phyloP scores from a whole-genome alignment of 2,113 vertebrate genomes.

The Cyprinodon brontotheroides region DNA sequence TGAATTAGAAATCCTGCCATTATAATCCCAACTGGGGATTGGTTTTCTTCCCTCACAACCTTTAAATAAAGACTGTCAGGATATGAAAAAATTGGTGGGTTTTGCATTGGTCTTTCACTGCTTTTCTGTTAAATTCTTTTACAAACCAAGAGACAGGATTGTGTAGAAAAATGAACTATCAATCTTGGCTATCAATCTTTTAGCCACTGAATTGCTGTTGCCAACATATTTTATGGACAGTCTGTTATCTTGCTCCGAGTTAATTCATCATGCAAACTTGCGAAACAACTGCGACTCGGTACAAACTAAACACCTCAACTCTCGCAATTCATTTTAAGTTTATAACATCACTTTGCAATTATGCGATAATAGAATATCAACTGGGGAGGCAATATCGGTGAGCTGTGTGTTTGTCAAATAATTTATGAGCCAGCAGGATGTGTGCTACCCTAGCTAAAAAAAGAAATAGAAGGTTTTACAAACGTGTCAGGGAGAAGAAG shows the following conservation, averaged over 20 bases:
- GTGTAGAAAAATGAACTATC: neutral
- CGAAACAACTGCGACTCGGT: neutral
- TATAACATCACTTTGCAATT: constrained; percentile 15
- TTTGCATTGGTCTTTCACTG: neutral
- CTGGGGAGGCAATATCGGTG: constrained; percentile 7
- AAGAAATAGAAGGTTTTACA: constrained; percentile 53
- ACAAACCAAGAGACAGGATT: neutral
- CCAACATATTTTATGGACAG: neutral
- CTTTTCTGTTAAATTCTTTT: too few species aligned
- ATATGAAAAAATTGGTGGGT: neutral
- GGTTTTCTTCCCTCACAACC: neutral
- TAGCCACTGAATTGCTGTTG: neutral
- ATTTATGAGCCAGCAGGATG: constrained; percentile 43
- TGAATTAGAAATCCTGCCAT: neutral
- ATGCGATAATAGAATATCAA: constrained; percentile 35
- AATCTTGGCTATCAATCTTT: neutral
- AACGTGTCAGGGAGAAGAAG: constrained; percentile 42
- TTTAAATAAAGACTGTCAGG: neutral
- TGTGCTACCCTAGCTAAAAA: constrained; percentile 38
- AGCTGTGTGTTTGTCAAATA: constrained; percentile 29
- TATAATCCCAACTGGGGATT: neutral
- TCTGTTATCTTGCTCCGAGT: neutral
- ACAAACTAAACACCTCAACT: neutral
- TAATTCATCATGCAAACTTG: neutral
- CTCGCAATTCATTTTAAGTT: constrained; percentile 15